These are phyloP conservation scores for Habroteleia sp. DNA, from an alignment of 2,888 invertebrate species.

Conservation along the genomic window DNA sequence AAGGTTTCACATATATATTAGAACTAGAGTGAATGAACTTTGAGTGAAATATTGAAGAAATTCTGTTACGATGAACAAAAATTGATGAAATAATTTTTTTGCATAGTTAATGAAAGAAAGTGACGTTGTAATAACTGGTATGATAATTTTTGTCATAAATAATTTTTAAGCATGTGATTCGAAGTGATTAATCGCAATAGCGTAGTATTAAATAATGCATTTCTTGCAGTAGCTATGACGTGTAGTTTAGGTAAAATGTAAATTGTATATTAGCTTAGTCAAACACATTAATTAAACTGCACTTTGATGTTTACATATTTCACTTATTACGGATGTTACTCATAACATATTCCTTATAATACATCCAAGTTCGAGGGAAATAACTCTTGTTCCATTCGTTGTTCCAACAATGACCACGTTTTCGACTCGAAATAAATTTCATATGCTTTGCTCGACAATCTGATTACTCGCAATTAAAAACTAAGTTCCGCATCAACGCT, in stretches of 20 bases:
- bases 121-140: neutral
- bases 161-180: neutral
- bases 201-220: slow-evolving; percentile 28
- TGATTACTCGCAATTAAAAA: too few relatives aligned
- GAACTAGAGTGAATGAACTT: too few relatives aligned
- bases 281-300: slow-evolving; percentile 46
- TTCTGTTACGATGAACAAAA: too few relatives aligned
- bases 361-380: too few relatives aligned
- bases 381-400: too few relatives aligned
- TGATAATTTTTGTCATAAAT: slow-evolving; percentile 12
- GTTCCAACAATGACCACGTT: too few relatives aligned
- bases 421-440: too few relatives aligned
- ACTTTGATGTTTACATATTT: slow-evolving; percentile 50
- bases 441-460: too few relatives aligned
- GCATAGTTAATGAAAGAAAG: neutral
- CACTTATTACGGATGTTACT: slow-evolving; percentile 28
- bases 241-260: slow-evolving; percentile 14
- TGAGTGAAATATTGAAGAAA: too few relatives aligned
- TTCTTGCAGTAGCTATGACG: slow-evolving; percentile 39
- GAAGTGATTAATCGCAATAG: slow-evolving; percentile 30
- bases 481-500: neutral
- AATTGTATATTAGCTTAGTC: slow-evolving; percentile 36
- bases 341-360: slow-evolving; percentile 3
- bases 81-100: too few relatives aligned
- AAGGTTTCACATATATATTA: too few relatives aligned